These are phyloP conservation scores for Ondatra zibethicus DNA, from an alignment of 2,113 vertebrate genomes.

Conservation along the genomic window DNA sequence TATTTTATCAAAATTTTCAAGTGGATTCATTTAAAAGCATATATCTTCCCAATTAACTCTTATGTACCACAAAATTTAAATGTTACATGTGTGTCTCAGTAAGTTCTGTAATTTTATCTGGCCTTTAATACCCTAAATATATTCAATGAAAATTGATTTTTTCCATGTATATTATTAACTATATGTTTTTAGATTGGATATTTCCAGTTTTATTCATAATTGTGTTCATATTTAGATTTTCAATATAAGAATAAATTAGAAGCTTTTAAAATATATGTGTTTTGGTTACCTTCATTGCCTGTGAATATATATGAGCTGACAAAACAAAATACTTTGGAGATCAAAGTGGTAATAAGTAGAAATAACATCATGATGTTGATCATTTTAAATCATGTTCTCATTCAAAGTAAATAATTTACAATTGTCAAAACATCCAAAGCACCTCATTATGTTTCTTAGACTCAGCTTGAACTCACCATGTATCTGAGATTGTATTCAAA, in stretches of 20 bases:
- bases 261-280: background rate
- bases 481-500: background rate
- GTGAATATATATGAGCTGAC: background rate
- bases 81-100: background rate
- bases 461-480: background rate
- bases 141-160: background rate
- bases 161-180: background rate
- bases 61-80: background rate
- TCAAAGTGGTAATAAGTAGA: background rate
- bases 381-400: background rate
- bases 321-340: background rate
- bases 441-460: background rate
- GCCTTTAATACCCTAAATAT: background rate
- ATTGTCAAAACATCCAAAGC: background rate
- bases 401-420: background rate
- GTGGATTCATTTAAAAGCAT: background rate
- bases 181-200: background rate
- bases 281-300: background rate
- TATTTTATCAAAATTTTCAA: background rate
- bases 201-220: background rate
- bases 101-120: background rate
- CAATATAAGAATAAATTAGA: background rate
- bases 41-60: background rate
- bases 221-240: background rate
- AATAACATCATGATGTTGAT: background rate